Evolutionary conservation across 2,888 invertebrate genomes (phyloP).

Genomic region (Campoplex nolae): DNA sequence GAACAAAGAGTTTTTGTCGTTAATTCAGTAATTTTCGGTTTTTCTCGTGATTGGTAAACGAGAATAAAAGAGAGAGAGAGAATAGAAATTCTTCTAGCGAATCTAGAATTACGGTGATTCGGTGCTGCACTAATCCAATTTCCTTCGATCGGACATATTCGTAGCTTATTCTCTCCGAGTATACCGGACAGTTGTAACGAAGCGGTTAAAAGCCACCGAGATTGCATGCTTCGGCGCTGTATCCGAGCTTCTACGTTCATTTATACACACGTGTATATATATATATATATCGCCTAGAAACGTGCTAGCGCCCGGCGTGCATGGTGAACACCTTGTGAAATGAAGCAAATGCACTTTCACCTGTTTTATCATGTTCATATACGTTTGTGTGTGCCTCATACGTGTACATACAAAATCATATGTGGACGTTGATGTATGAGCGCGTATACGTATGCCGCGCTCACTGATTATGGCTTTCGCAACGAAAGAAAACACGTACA

Average conservation of each 20-base stretch:
- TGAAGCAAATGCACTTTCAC: conserved; percentile 81
- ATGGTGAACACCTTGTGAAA: conserved; percentile 76
- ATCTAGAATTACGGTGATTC: no score
- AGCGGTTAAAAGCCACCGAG: conserved; percentile 23
- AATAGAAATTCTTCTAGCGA: no score
- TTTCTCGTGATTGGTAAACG: not conserved
- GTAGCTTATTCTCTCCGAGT: conserved; percentile 21
- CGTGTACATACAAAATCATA: not conserved
- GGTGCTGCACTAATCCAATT: conserved; percentile 1
- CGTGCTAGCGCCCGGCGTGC: conserved; percentile 40
- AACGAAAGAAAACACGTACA: conserved; percentile 64
- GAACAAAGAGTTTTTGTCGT: not conserved
- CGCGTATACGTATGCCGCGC: not conserved
- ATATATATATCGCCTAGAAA: conserved; percentile 58
- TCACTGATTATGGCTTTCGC: conserved; percentile 72
- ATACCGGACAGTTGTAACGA: not conserved
- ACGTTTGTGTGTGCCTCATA: no score
- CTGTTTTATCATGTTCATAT: conserved; percentile 59
- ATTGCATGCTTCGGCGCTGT: conserved; percentile 37
- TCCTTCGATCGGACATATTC: not conserved
- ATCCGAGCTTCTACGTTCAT: not conserved
- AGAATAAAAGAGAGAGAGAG: not conserved
- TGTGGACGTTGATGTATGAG: not conserved
- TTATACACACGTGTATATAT: not conserved
- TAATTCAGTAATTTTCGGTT: not conserved